Evolutionary conservation across 92 coral and sea anemone species (phyloP).

Genomic region (Metridium senile): DNA sequence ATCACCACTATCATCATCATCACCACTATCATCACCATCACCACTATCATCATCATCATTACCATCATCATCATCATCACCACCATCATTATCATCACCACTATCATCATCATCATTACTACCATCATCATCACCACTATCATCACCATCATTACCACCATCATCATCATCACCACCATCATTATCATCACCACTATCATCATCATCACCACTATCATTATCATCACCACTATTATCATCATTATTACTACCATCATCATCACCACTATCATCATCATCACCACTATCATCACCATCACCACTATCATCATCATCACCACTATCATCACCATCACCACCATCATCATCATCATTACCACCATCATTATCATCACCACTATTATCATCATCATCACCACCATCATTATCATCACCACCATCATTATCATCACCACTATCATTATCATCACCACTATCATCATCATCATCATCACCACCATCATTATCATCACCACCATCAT

Average conservation of each 20-base stretch:
- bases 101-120: neutral
- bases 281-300: neutral
- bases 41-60: neutral
- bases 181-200: neutral
- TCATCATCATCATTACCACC: neutral
- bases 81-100: neutral
- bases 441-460: neutral
- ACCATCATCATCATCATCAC: neutral
- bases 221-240: neutral
- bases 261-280: neutral
- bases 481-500: neutral
- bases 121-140: neutral
- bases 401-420: neutral
- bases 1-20: neutral
- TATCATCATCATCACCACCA: neutral
- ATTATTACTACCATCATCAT: neutral
- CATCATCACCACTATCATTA: neutral
- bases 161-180: neutral
- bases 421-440: neutral
- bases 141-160: neutral
- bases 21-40: neutral
- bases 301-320: neutral
- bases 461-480: neutral
- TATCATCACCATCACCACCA: neutral
- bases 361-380: neutral